phyloP scores from a whole-genome alignment of 2,113 vertebrate species.

The Rhinogobius similis region DNA sequence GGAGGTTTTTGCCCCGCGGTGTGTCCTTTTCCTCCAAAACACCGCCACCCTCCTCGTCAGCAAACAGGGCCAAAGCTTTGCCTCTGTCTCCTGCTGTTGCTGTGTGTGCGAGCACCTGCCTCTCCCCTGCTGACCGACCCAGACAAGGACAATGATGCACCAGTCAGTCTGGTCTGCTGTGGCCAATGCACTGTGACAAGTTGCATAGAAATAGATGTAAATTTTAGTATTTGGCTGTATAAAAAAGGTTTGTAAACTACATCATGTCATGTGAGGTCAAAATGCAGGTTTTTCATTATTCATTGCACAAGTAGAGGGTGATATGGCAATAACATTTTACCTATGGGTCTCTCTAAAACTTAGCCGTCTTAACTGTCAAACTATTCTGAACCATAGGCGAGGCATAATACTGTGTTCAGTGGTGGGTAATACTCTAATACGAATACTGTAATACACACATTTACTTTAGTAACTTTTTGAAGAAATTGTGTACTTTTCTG shows the following conservation, averaged over 20 bases:
- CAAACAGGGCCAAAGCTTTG: conserved; percentile 52
- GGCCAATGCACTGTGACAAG: conserved; percentile 26
- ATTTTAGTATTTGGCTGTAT: background rate
- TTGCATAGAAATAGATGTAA: background rate
- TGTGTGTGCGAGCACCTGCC: conserved; percentile 57
- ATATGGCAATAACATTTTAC: too few relatives aligned
- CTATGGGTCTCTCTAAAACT: too few relatives aligned
- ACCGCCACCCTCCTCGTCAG: conserved; percentile 41
- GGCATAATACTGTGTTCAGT: background rate
- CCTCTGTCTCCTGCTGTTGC: conserved; percentile 49
- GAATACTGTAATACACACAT: too few relatives aligned
- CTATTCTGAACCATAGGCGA: background rate
- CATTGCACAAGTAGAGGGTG: too few relatives aligned
- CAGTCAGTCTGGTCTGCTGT: conserved; percentile 21
- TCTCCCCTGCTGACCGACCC: conserved; percentile 58
- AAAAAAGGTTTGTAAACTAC: background rate
- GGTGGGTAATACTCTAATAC: too few relatives aligned
- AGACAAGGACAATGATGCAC: conserved; percentile 66
- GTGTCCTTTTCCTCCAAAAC: conserved; percentile 56
- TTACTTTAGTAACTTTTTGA: too few relatives aligned
- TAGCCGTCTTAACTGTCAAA: too few relatives aligned
- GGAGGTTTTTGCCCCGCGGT: conserved; percentile 45
- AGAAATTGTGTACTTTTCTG: too few relatives aligned
- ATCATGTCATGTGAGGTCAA: too few relatives aligned
- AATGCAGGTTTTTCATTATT: too few relatives aligned